Evolutionary conservation across 2,113 vertebrate species (phyloP).

Genomic region (Tylochromis polylepis): DNA sequence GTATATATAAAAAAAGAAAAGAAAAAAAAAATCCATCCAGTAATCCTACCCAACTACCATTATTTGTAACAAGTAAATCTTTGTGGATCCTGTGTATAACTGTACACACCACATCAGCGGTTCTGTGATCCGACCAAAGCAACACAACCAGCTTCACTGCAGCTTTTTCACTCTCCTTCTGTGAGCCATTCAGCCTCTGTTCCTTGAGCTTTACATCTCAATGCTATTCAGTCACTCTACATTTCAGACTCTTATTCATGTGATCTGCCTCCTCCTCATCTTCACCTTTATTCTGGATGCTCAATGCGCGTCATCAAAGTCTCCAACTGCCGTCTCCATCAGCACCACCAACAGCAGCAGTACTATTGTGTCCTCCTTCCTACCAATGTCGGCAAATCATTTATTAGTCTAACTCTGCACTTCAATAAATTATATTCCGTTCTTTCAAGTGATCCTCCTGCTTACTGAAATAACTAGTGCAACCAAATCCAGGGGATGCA

Average conservation of each 20-base stretch:
- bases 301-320: background rate
- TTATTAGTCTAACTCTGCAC: fast-evolving
- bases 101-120: background rate
- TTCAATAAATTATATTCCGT: background rate
- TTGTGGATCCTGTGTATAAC: background rate
- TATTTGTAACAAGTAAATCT: background rate
- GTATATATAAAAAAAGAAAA: no score
- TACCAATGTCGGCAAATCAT: background rate
- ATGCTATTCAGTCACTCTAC: background rate
- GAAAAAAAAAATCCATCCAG: background rate
- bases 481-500: background rate
- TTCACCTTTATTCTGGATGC: background rate
- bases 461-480: background rate
- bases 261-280: background rate
- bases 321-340: background rate
- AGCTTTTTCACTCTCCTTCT: background rate
- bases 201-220: background rate
- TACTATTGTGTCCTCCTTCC: background rate
- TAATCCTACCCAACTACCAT: background rate
- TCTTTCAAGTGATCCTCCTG: background rate
- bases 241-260: background rate
- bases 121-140: background rate
- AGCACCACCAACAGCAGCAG: background rate
- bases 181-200: background rate
- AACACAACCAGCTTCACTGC: background rate